Base-by-base conservation (phyloP, 2,888 invertebrate species). In the Periphyllus acericola region DNA sequence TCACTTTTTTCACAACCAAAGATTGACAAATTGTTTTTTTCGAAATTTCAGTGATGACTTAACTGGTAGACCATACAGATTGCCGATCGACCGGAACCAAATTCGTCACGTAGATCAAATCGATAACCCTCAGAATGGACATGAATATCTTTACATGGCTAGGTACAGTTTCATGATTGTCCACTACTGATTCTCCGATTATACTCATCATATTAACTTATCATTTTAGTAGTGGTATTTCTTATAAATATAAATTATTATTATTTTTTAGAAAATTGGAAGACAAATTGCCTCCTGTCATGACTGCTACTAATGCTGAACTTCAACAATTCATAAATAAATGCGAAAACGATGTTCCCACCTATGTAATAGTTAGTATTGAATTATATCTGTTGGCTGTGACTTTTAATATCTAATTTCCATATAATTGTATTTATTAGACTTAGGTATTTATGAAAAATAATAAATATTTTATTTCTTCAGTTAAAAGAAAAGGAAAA, bases 71-170 rank as follows among this genome's bases (percentile, higher is more conserved):
- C 87, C 87, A 25, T 87, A 87, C n/a, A 87, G 87, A 46, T 74
- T 87, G 66, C 80, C 87, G 3, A 81, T 87, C 5, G 87, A 87
- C 32, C n/a, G 80, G 4, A 87, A 81, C 81, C 80, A 87, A 81
- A 87, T 87, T 66, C 87, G 87, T 25, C 29, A 17, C 40, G 80
- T 32, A 4, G 72, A 81, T 34, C 68, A 74, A 72, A 87, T 87
- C 21, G 87, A 87, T 66, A 55, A 60, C 19, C 87, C 87, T 40
- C 87, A 87, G 32, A 87, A 87, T 72, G 87, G 87, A 40, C 87
- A 87, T 74, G 87, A 87, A 81, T 87, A 87, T 32, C 87, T 87
- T 74, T 87, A 81, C 60, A 32, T 87, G 81, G 87, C 87, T 66
- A 87, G 40, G 87, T 87, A 87, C n/a, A 66, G 40, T 46, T 29